Base-by-base conservation (phyloP, 2,888 invertebrate species). In the Temnothorax rugatulus region DNA sequence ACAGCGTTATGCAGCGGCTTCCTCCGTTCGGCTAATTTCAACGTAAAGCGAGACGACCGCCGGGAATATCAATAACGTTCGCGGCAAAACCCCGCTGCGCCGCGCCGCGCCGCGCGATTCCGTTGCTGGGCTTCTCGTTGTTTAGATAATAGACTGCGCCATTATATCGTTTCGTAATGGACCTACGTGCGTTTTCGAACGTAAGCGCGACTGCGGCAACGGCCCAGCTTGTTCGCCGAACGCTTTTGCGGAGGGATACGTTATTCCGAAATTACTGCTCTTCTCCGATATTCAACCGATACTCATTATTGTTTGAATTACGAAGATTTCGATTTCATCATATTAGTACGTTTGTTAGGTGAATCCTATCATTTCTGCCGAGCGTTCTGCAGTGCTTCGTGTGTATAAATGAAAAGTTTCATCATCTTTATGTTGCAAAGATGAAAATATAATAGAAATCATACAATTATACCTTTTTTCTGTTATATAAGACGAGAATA, bases 71-170 rank as follows among this genome's bases (percentile, higher is more conserved):
- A 64, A 57, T 74, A 79, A 84, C 83, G 69, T 64, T 74, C 69
- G 75, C 61, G 83, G 84, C 84, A 88, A 88, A 89, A 88, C 88
- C 89, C 84, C 68, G 84, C 79, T 47, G 47, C 59, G 73, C 69
- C 69, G 73, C 73, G 59, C 84, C 57, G 75, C 29, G 29, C 29
- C 29, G 29, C 29, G 29, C 86, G 89, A 89, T 87, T 87, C 83
- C 89, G 81, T 52, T 81, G 84, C 84, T 84, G 74, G 86, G 81
- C 83, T 87, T 82, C 84, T 88, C 87, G 87, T 63, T 88, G 85
- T 88, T 88, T 88, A 88, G 89, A 89, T 89, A 87, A 87, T 88
- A 83, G 86, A 89, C 83, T 74, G 76, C 81, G 83, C 89, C 86
- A 86, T 86, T 86, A 66, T 82, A 84, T 82, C 82, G 85, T 85